Base-by-base conservation (phyloP, 2,888 invertebrate genomes). In the Autographa pulchrina region DNA sequence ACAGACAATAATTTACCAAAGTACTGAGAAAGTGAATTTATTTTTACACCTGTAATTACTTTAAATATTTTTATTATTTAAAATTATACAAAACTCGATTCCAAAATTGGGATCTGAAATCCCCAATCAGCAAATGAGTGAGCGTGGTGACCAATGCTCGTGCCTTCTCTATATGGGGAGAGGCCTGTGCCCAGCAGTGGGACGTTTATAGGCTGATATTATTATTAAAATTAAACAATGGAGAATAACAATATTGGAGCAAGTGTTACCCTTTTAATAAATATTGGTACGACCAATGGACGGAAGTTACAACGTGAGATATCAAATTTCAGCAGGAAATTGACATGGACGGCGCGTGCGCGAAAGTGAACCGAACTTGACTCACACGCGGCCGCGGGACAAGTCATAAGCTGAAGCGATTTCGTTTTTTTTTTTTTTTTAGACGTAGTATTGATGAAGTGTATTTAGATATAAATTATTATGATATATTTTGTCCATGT, bases 251-350 rank as follows among this genome's bases (percentile, higher is more conserved):
- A 38, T n/a, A 16, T 31, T 38, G n/a, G 18, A 38, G 38, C 11
- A 38, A 38, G 0, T 32, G 13, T 25, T 18, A 9, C 38, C 71
- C 54, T 73, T 72, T 72, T 58, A 82, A 75, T 73, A 67, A 59
- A 77, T 74, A 78, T 79, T 78, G 68, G 71, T 72, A 74, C 58
- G 38, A 62, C 14, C 71, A 79, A 72, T 68, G 77, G 63, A 62
- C 80, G 82, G 83, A 80, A 80, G 82, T 82, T 79, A 65, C 73
- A 76, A 74, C 72, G 73, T 67, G 58, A n/a, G 75, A 69, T 75
- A 85, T 91, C 86, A 77, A 85, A 86, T 93, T 91, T 90, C 92
- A 87, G 87, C 92, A 89, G 92, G 92, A 93, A 92, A 87, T 86
- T 83, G 85, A 85, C 84, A 85, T 80, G 86, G 86, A 78, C 76